Percentiles rank a stretch among this genome's conserved stretches.
These are phyloP conservation scores for Elachura formosa DNA, from an alignment of 2,113 vertebrate genomes.

Conservation along the genomic window DNA sequence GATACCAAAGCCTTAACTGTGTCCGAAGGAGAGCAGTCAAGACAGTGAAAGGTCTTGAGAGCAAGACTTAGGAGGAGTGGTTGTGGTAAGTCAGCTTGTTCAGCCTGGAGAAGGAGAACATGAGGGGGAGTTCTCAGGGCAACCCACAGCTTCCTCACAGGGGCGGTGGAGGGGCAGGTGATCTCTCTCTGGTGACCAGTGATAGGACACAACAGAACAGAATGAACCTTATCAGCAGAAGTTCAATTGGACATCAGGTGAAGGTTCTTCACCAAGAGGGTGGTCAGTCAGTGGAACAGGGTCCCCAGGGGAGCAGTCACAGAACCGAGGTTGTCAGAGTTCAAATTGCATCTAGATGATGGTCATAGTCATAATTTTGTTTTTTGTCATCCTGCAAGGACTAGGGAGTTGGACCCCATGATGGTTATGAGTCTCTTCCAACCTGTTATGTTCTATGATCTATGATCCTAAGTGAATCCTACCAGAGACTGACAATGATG, in stretches of 20 bases:
- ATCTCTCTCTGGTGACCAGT: neutral
- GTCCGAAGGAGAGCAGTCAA: neutral
- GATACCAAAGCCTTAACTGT: neutral
- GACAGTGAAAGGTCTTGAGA: neutral
- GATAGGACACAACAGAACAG: fast-evolving
- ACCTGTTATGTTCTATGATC: neutral
- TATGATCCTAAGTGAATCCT: neutral
- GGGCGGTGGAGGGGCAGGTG: neutral
- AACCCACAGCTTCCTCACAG: neutral
- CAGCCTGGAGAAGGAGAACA: neutral
- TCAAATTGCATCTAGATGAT: neutral
- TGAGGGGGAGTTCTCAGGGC: neutral
- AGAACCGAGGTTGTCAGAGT: neutral
- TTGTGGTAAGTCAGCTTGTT: neutral
- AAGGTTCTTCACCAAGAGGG: neutral
- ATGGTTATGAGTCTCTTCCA: neutral
- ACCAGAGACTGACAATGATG: neutral
- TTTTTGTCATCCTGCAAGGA: fast-evolving
- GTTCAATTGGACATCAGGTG: neutral
- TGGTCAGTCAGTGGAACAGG: neutral
- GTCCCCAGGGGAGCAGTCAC: fast-evolving
- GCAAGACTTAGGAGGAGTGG: neutral
- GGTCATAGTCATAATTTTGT: neutral
- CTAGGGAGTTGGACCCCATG: neutral
- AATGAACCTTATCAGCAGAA: neutral